Base-by-base conservation (phyloP, 2,797 vertebrate species). In the Halcyon leucocephala region DNA sequence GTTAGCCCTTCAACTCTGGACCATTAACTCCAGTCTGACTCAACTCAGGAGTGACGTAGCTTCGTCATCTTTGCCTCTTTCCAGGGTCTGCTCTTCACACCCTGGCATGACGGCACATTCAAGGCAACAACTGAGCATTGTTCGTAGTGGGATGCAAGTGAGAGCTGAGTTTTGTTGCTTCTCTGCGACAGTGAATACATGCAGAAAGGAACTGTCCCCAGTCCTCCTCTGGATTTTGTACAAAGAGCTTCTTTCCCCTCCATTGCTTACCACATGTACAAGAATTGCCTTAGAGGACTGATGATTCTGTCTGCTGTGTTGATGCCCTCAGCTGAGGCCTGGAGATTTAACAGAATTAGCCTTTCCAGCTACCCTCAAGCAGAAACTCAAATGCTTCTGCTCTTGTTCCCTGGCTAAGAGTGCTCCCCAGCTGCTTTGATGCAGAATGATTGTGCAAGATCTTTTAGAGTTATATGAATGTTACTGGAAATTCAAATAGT, bases 231-330 rank as follows among this genome's bases (percentile, higher is more conserved):
- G 72, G 21, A 6, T 60, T 94, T 82, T 65, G 41, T 55, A 15
- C 39, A 7, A 44, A 44, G 66, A 62, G 18, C 65, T 85, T 0
- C 31, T 46, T 93, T 67, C 19, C 19, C 76, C 33, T 2, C 4
- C 35, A 0, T 16, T 76, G 37, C 49, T 67, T 46, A 16, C 51
- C 51, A 10, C 20, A 18, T 29, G 7, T 52, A 7, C 22, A 9
- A 10, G 33, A 61, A 44, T 6, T 31, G 37, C 35, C 26, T 12
- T 22, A 12, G 41, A 4, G 8, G 42, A 9, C 33, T 28, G 42
- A 42, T 2, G 7, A 2, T 57, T 55, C 33, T 35, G 11, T 26
- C 2, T 3, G 35, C 65, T 0, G 0, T 1, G 1, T 0, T 41
- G 19, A 28, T 42, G 54, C 35, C 29, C 49, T 74, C 57, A 46